Conservation (phyloP, 2,797 vertebrate species). For the Rhinella marina region DNA sequence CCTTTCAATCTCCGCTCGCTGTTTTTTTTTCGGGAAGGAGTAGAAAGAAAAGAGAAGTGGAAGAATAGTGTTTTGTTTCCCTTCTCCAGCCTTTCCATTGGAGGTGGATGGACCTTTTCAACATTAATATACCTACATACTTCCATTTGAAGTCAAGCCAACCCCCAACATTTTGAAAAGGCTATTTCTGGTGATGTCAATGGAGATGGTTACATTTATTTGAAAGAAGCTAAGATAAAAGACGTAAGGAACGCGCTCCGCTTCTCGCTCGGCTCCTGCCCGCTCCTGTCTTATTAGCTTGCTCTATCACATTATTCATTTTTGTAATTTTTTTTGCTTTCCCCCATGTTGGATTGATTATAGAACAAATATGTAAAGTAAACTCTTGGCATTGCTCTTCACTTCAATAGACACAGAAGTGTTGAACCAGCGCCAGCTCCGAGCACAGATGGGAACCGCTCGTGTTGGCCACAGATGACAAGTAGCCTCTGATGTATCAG, state of each 20-base stretch:
- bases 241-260: not conserved
- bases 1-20: not conserved
- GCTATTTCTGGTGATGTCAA: not conserved
- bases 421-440: slow-evolving; percentile 20
- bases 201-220: not conserved
- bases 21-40: not conserved
- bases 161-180: not conserved
- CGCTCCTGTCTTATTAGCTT: not conserved
- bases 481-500: slow-evolving; percentile 33
- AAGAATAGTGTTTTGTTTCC: not conserved
- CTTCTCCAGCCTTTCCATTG: slow-evolving; percentile 7
- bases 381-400: slow-evolving; percentile 6
- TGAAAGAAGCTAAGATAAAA: not conserved
- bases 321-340: slow-evolving; percentile 12
- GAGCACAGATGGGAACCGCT: slow-evolving; percentile 17
- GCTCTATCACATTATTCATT: not conserved
- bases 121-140: slow-evolving; percentile 1
- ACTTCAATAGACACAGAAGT: slow-evolving; percentile 23
- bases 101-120: not conserved
- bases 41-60: not conserved
- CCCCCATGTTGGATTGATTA: not conserved
- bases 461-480: slow-evolving; percentile 1
- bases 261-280: not conserved
- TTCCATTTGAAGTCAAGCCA: not conserved
- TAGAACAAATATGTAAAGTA: slow-evolving; percentile 23